Evolutionary conservation across 2,113 vertebrate genomes (phyloP), one percentile per base, ranked within the genome.

Genomic region (Dasyornis broadbenti): DNA sequence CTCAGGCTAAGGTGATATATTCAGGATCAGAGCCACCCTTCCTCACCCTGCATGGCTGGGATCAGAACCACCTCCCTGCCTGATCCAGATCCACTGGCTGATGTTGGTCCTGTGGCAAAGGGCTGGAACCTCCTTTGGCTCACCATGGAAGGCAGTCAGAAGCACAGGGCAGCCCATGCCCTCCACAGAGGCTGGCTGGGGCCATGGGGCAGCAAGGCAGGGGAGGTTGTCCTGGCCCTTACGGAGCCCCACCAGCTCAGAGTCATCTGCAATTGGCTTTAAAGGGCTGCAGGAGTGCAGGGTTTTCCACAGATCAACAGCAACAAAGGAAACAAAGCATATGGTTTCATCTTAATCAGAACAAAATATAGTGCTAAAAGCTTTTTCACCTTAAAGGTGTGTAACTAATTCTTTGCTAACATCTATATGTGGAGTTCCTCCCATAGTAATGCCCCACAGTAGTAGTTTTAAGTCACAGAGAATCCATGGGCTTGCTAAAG

Each of bases 141-240:
- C 0, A 45, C 44, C 2, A 1, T 17, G 40, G 33, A 44, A 53
- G 49, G 44, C 49, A 37, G 26, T 4, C 39, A 56, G 65, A 14
- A 81, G 24, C 0, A 1, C n/a, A 5, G 40, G 14, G 78, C 35
- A 84, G n/a, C 16, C 50, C 0, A 0, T 60, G n/a, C 18, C 33
- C 40, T 70, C 52, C 24, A 11, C 37, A 57, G 61, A 89, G 13
- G 11, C 37, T 47, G 30, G 8, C 2, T 1, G 21, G 33, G 22
- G 9, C 21, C 3, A 2, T 28, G 24, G 42, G 21, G 19, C 27
- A 82, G 27, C 24, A 9, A 56, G n/a, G 37, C 3, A 2, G 13
- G 9, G 7, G 11, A 59, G 21, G 8, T 24, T 60, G 14, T 14
- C 20, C 20, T 39, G 23, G 23, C 22, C 10, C 6, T 53, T 19